Base-by-base conservation (phyloP, 2,888 invertebrate species). In the Rosalia funebris region DNA sequence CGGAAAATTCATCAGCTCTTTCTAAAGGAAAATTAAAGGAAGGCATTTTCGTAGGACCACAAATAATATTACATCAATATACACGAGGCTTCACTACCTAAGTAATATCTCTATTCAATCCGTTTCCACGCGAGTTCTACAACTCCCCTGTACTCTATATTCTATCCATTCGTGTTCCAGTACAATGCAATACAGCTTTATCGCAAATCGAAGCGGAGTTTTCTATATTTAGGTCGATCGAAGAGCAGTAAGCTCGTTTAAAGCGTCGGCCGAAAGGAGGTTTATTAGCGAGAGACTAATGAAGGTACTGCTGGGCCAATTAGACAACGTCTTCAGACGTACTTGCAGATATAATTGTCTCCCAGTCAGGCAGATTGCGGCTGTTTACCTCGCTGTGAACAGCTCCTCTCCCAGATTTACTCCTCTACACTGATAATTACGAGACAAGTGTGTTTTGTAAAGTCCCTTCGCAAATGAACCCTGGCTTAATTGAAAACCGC, bases 241-340 rank as follows among this genome's bases (percentile, higher is more conserved):
- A 39, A 46, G 14, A n/a, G 20, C 14, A 20, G 34, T 45, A 37
- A 34, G 48, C 42, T 19, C 47, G 25, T 45, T 60, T 42, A 44
- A 63, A 63, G 60, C 39, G 65, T 65, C 65, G 63, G 46, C 56
- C 47, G 48, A 25, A 60, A 62, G 62, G 56, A 62, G 62, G 55
- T 62, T 65, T 65, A 63, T 65, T 65, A 65, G 65, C 45, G 55
- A 55, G 10, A 48, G 57, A 57, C 62, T 66, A 63, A 66, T 61
- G 63, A 63, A 59, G 66, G 63, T 58, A 63, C 63, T 63, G 59
- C 61, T 63, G 62, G 61, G 61, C 63, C 66, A 66, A 66, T 66
- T 66, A 66, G 60, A 59, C 63, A 62, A 56, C 45, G 63, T 59
- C 63, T 63, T 63, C 61, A 66, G 63, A 61, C 61, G 55, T 58